phyloP scores from a whole-genome alignment of 2,888 invertebrate genomes.

The Hyppa rectilinea region DNA sequence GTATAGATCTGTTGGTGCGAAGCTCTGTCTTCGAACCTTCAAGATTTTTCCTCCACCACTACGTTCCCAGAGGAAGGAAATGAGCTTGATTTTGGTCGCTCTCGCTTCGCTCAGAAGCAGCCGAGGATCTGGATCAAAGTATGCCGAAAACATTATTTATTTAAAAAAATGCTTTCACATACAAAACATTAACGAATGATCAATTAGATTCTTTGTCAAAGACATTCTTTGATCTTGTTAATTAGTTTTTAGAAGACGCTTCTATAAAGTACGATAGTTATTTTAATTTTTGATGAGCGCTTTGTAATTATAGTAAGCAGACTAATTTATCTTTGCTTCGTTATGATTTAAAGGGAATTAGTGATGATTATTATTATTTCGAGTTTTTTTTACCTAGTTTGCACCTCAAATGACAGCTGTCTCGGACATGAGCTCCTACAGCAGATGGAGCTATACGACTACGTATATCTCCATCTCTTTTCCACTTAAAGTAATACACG shows the following conservation, averaged over 20 bases:
- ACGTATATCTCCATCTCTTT: no score
- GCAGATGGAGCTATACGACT: no score
- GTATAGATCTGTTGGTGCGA: no score
- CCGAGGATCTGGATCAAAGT: no score
- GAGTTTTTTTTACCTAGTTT: not conserved
- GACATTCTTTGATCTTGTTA: conserved; percentile 20
- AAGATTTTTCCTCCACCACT: no score
- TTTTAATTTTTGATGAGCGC: not conserved
- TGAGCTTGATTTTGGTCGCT: no score
- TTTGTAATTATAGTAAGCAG: conserved; percentile 22
- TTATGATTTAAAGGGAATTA: not conserved
- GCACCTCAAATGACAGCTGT: no score
- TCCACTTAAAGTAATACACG: no score
- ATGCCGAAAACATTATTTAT: conserved; percentile 1
- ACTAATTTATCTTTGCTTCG: conserved; percentile 28
- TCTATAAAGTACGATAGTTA: conserved; percentile 10
- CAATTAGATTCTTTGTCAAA: conserved; percentile 28
- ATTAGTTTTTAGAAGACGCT: not conserved
- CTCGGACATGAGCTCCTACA: no score
- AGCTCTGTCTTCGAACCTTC: no score
- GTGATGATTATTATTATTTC: not conserved
- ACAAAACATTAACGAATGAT: not conserved
- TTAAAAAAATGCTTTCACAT: not conserved
- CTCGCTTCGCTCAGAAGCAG: no score
- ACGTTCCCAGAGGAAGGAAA: no score